These are phyloP conservation scores for Euzophera pinguis DNA, from an alignment of 2,888 invertebrate species.

Conservation along the genomic window DNA sequence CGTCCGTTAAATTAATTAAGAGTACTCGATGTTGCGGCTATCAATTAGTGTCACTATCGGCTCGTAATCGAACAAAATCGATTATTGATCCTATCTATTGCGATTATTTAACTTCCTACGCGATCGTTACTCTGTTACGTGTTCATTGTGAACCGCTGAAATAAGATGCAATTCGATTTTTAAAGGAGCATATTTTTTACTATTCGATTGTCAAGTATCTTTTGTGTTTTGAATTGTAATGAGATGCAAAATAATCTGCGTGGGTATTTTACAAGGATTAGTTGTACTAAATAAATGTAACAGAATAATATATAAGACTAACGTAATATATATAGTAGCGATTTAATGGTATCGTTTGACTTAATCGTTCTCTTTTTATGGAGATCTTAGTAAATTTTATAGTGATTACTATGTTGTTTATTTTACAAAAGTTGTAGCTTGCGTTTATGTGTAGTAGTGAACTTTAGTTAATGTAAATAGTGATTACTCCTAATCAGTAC, in stretches of 20 bases:
- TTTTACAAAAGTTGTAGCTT: background rate
- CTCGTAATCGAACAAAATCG: conserved; percentile 48
- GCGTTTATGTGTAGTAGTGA: too few relatives aligned
- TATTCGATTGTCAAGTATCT: conserved; percentile 2
- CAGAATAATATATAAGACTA: background rate
- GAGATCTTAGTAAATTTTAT: background rate
- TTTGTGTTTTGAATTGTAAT: background rate
- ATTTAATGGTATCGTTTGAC: conserved; percentile 1
- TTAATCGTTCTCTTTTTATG: background rate
- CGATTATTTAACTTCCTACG: conserved; percentile 47
- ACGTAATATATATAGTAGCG: background rate
- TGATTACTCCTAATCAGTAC: too few relatives aligned
- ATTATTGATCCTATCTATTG: conserved; percentile 37
- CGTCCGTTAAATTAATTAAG: conserved; percentile 56
- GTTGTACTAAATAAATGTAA: background rate
- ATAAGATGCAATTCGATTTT: conserved; percentile 39
- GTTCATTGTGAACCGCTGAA: conserved; percentile 32
- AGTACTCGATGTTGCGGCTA: conserved; percentile 50
- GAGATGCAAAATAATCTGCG: background rate
- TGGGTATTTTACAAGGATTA: background rate
- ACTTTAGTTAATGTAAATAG: too few relatives aligned
- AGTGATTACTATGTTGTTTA: background rate
- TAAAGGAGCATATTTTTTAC: too few relatives aligned
- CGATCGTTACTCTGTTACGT: conserved; percentile 39
- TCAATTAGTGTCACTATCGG: conserved; percentile 60